Conservation (phyloP, 2,797 vertebrate species). For the Tragelaphus eurycerus region DNA sequence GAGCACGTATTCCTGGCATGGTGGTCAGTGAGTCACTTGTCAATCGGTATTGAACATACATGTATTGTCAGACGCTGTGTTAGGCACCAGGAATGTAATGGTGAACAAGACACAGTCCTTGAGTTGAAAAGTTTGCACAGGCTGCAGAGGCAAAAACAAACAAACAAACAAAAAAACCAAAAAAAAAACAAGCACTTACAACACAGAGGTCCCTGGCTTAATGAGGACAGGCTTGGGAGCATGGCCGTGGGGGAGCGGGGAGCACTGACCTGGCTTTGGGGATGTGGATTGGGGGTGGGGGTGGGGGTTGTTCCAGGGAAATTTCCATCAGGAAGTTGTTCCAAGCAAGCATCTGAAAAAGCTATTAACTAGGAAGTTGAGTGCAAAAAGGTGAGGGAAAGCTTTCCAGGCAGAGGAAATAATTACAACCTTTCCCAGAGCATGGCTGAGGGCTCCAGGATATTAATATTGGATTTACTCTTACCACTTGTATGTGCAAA, state of each 20-base stretch:
- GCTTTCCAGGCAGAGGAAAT: background rate
- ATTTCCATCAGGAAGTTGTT: background rate
- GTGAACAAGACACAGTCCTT: background rate
- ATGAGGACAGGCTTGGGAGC: background rate
- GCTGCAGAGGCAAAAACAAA: background rate
- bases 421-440: background rate
- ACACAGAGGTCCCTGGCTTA: background rate
- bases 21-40: background rate
- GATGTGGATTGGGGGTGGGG: background rate
- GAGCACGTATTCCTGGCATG: background rate
- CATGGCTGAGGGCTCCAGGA: background rate
- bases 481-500: background rate
- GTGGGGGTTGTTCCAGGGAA: background rate
- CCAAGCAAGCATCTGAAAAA: background rate
- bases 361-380: background rate
- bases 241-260: fast-evolving
- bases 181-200: background rate
- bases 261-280: background rate
- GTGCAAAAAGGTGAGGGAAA: background rate
- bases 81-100: background rate
- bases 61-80: background rate
- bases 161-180: no score
- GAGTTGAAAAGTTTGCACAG: background rate
- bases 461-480: background rate
- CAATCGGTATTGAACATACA: background rate